Conservation (phyloP, 2,113 vertebrate genomes). For the Arvicanthis niloticus region DNA sequence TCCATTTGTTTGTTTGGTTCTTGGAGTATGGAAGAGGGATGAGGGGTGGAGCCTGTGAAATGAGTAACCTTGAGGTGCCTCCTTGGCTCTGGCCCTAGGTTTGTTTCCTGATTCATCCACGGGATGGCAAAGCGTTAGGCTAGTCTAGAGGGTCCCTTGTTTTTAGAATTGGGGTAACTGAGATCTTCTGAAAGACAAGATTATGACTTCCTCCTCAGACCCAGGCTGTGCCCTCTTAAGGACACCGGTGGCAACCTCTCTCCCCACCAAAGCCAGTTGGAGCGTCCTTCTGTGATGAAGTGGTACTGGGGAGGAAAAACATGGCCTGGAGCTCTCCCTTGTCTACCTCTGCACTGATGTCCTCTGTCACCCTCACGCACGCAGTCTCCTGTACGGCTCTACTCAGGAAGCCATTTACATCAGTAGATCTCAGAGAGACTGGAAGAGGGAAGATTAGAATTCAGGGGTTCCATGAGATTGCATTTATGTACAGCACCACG, state of each 20-base stretch:
- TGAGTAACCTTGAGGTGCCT: neutral
- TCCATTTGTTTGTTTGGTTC: neutral
- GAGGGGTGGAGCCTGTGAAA: neutral
- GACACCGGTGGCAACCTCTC: neutral
- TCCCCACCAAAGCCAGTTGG: neutral
- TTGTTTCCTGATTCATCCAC: neutral
- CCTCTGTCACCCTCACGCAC: neutral
- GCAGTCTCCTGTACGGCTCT: neutral
- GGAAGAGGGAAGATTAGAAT: no score
- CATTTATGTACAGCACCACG: accelerated
- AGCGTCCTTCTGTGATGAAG: neutral
- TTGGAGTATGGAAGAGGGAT: neutral
- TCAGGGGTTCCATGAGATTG: neutral
- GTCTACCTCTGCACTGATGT: no score
- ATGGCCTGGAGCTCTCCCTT: neutral
- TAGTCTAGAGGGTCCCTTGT: neutral
- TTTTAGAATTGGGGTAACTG: neutral
- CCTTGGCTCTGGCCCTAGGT: neutral
- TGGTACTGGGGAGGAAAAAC: neutral
- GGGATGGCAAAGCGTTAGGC: neutral
- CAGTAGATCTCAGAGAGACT: neutral
- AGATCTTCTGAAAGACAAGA: neutral
- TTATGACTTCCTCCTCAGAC: neutral
- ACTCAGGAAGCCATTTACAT: neutral
- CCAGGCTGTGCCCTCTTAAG: neutral